A percentile compares a stretch with the other conserved stretches of the same genome.
These are phyloP conservation scores for Drosophila orosa DNA, from an alignment of 1,140 invertebrate genomes.

Conservation along the genomic window DNA sequence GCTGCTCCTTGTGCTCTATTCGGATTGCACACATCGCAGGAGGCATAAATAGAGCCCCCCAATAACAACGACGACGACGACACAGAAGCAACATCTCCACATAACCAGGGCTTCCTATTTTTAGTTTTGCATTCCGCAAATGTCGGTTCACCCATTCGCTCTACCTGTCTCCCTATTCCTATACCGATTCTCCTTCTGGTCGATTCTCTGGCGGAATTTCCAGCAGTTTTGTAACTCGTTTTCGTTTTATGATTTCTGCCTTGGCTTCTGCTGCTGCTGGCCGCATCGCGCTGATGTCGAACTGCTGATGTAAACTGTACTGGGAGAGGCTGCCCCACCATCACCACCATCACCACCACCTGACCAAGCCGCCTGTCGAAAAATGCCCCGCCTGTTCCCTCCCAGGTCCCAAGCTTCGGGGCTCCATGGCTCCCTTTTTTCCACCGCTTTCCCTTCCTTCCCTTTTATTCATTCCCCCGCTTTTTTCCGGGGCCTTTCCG, in stretches of 20 bases:
- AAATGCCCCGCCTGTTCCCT: slow-evolving; percentile 16
- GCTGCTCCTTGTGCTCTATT: slow-evolving; percentile 36
- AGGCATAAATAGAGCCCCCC: slow-evolving; percentile 72
- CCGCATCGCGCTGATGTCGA: slow-evolving; percentile 37
- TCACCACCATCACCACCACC: slow-evolving; percentile 1
- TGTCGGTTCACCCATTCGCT: slow-evolving; percentile 52
- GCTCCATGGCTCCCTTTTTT: slow-evolving; percentile 3
- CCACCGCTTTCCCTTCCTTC: not conserved
- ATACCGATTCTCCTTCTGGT: slow-evolving; percentile 16
- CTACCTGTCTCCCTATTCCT: slow-evolving; percentile 10
- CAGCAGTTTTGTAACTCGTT: slow-evolving; percentile 80
- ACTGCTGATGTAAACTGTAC: slow-evolving; percentile 54
- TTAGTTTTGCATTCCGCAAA: slow-evolving; percentile 63
- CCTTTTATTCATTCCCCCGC: not conserved
- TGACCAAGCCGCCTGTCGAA: slow-evolving; percentile 35
- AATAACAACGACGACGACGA: slow-evolving; percentile 23
- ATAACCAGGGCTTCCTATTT: slow-evolving; percentile 50
- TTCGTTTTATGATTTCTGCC: slow-evolving; percentile 79
- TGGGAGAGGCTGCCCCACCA: slow-evolving; percentile 7
- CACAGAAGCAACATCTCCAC: slow-evolving; percentile 42
- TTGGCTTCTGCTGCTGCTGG: slow-evolving; percentile 30
- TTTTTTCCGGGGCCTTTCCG: slow-evolving; percentile 13
- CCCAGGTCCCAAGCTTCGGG: not conserved
- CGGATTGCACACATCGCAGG: slow-evolving; percentile 47
- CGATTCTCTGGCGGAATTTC: slow-evolving; percentile 59